Conservation (phyloP, 2,888 invertebrate genomes). For the Quadriops clusia region DNA sequence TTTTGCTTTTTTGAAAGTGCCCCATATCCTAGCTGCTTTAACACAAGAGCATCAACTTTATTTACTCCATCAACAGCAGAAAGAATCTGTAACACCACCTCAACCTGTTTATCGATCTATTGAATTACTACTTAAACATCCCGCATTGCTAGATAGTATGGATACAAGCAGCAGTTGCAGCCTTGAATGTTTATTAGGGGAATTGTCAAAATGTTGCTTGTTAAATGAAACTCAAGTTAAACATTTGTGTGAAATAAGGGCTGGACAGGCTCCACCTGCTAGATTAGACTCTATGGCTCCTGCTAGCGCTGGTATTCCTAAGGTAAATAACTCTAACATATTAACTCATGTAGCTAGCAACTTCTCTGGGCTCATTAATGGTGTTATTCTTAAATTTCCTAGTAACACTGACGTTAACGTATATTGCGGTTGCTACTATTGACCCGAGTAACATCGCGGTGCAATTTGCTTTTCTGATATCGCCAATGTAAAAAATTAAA, state of each 20-base stretch:
- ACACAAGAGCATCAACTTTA: constrained; percentile 19
- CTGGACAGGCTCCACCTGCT: constrained; percentile 39
- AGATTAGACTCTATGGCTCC: constrained; percentile 49
- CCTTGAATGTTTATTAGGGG: constrained; percentile 70
- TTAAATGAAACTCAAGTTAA: constrained; percentile 67
- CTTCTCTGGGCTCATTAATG: too few species aligned
- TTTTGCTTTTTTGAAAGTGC: constrained; percentile 85
- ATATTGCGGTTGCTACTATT: too few species aligned
- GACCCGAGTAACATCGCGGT: too few species aligned
- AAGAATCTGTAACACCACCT: too few species aligned
- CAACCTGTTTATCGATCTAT: constrained; percentile 48
- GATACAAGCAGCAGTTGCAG: constrained; percentile 85
- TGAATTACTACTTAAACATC: constrained; percentile 72
- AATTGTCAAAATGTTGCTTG: constrained; percentile 66
- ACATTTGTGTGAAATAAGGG: constrained; percentile 55
- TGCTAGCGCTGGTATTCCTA: constrained; percentile 54
- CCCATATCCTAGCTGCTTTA: constrained; percentile 52
- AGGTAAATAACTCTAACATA: too few species aligned
- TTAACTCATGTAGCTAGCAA: too few species aligned
- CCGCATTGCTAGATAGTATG: constrained; percentile 75
- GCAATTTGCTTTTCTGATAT: too few species aligned
- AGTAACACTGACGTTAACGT: too few species aligned
- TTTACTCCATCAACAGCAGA: too few species aligned
- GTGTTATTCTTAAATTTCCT: too few species aligned
- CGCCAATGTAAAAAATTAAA: too few species aligned